A percentile compares a stretch with the other conserved stretches of the same genome.
phyloP scores from a whole-genome alignment of 2,888 invertebrate genomes.

The Imbricaverruca yamaguchii region DNA sequence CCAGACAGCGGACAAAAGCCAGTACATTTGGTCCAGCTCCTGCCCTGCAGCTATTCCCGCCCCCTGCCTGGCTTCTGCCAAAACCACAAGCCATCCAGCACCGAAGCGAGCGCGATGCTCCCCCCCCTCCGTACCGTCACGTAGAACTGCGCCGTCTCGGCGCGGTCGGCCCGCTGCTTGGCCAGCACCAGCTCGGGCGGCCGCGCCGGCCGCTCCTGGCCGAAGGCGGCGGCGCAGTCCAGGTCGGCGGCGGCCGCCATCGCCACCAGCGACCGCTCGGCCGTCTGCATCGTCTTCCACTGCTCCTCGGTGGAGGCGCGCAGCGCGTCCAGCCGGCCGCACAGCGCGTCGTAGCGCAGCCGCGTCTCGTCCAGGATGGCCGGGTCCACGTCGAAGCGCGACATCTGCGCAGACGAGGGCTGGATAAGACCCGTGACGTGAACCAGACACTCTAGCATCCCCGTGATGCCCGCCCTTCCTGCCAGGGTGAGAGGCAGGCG shows the following conservation, averaged over 20 bases:
- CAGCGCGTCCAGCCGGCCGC: conserved; percentile 67
- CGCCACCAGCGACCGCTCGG: conserved; percentile 76
- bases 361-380: conserved; percentile 71
- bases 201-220: conserved; percentile 40
- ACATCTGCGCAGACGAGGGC: conserved; percentile 37
- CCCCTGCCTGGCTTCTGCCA: too few relatives aligned
- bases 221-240: conserved; percentile 52
- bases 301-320: conserved; percentile 87
- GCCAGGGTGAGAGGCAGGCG: too few relatives aligned
- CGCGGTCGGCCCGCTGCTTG: conserved; percentile 64
- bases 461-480: too few relatives aligned
- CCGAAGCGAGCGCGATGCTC: too few relatives aligned
- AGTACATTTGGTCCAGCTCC: too few relatives aligned
- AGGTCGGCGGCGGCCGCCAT: conserved; percentile 71
- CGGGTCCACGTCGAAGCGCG: conserved; percentile 63
- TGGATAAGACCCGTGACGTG: too few relatives aligned
- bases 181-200: conserved; percentile 56
- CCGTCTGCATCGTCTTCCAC: conserved; percentile 91
- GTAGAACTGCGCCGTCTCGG: conserved; percentile 93
- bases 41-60: too few relatives aligned
- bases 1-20: too few relatives aligned
- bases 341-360: conserved; percentile 67
- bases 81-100: too few relatives aligned
- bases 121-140: conserved; percentile 55
- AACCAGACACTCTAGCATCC: too few relatives aligned